Conservation (phyloP, 2,888 invertebrate species). For the Leucophenga maculata region DNA sequence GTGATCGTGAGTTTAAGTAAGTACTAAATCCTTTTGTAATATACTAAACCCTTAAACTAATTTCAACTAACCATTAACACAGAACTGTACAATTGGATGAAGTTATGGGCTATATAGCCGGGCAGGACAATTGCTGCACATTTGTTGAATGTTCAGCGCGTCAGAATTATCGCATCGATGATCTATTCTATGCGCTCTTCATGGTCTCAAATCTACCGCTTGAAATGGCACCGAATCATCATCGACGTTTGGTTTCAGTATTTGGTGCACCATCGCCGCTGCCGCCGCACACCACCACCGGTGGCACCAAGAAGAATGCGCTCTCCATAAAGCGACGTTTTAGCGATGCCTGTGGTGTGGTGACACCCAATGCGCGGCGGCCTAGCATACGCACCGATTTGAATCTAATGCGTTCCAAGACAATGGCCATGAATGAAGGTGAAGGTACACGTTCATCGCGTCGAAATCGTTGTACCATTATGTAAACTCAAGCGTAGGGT, state of each 20-base stretch:
- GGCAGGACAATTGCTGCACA: constrained; percentile 83
- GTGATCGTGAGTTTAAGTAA: constrained; percentile 85
- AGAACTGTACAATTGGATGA: constrained; percentile 86
- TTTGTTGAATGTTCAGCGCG: constrained; percentile 90
- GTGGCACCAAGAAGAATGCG: constrained; percentile 82
- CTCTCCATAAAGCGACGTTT: constrained; percentile 86
- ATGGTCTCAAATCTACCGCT: constrained; percentile 86
- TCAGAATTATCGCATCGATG: constrained; percentile 85
- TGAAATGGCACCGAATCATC: constrained; percentile 92
- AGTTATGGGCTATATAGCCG: constrained; percentile 83
- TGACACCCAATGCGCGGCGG: constrained; percentile 88
- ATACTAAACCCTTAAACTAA: constrained; percentile 15
- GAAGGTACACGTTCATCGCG: constrained; percentile 74
- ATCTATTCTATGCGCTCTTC: constrained; percentile 88
- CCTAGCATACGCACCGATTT: constrained; percentile 91
- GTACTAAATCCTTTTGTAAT: constrained; percentile 22
- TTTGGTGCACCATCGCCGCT: constrained; percentile 85
- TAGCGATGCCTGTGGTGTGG: constrained; percentile 90
- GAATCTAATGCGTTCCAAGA: constrained; percentile 89
- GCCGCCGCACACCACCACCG: constrained; percentile 79
- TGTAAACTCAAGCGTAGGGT: constrained; percentile 45
- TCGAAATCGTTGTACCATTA: constrained; percentile 62
- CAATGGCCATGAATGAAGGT: constrained; percentile 81
- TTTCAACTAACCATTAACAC: constrained; percentile 38
- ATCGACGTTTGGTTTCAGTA: constrained; percentile 83